Evolutionary conservation across 2,888 invertebrate species (phyloP).

Genomic region (Stictocephala bisonia): DNA sequence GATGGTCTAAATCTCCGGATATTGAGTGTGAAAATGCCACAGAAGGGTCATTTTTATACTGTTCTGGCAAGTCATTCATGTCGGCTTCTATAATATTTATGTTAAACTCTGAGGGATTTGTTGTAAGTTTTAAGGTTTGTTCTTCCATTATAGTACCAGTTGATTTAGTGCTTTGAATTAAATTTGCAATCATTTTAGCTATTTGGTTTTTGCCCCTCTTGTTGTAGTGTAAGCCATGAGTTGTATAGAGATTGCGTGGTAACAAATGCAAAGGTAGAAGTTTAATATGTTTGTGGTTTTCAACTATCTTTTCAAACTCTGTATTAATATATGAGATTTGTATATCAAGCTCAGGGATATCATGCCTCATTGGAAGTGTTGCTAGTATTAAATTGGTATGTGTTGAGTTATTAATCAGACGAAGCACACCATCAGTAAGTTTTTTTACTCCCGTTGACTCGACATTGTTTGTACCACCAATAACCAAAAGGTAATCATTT

Average conservation of each 20-base stretch:
- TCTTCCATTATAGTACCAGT: no score
- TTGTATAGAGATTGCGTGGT: not conserved
- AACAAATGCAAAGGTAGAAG: not conserved
- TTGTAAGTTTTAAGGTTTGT: no score
- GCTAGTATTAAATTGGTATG: not conserved
- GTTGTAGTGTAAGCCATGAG: slow-evolving; percentile 8
- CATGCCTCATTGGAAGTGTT: not conserved
- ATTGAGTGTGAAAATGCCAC: no score
- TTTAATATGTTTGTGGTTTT: not conserved
- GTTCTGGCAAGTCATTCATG: no score
- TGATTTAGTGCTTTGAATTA: no score
- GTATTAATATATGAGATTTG: not conserved
- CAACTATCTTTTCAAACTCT: not conserved
- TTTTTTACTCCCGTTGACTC: not conserved
- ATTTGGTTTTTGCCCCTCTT: not conserved
- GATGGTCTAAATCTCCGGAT: no score
- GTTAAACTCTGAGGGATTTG: no score
- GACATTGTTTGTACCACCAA: not conserved
- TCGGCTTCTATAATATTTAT: no score
- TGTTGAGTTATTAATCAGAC: not conserved
- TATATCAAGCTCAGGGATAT: not conserved
- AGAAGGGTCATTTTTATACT: no score
- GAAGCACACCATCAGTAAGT: not conserved
- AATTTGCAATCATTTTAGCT: not conserved
- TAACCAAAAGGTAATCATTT: not conserved